Evolutionary conservation across 1,140 invertebrate genomes (phyloP), one percentile per base, ranked within the genome.

Genomic region (Maconellicoccus hirsutus): DNA sequence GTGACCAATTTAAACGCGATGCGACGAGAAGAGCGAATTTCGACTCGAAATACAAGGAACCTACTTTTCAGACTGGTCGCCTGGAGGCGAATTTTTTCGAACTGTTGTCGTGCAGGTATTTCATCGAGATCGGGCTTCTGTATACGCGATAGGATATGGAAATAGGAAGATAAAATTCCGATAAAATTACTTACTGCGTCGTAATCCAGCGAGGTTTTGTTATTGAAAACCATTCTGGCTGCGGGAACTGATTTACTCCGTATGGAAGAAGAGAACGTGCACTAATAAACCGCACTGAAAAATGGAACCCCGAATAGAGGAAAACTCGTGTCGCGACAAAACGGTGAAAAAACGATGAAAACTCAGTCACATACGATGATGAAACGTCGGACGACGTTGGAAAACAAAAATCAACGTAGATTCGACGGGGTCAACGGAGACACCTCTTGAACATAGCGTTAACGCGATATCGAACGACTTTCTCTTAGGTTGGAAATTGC

Each of bases 381-480:
- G 19, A 25, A n/a, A n/a, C n/a, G n/a, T n/a, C n/a, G 3, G 19
- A 12, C 10, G 3, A 23, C 3, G 12, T 33, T 33, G 29, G 12
- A 33, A 12, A 33, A 6, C 4, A 66, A 22, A 66, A 25, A 66
- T 23, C 22, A 23, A 23, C 25, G 21, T 66, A 23, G 21, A 25
- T 66, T 66, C 21, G 61, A 4, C 22, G 19, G 61, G 61, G 61
- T 66, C 61, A 66, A 66, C 61, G 61, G 10, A 25, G 61, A 26
- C 61, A 66, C 61, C 19, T 25, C 19, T 66, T 66, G 6, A 66
- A 19, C 25, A 23, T 23, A 66, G 25, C 61, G 61, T 25, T 23
- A 66, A 66, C 61, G 25, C 61, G 61, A 66, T 66, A 23, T 66
- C 21, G 25, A 66, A 66, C 61, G 61, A 66, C 61, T 66, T 66